Evolutionary conservation across 2,113 vertebrate species (phyloP).

Genomic region (Tor tambroides): DNA sequence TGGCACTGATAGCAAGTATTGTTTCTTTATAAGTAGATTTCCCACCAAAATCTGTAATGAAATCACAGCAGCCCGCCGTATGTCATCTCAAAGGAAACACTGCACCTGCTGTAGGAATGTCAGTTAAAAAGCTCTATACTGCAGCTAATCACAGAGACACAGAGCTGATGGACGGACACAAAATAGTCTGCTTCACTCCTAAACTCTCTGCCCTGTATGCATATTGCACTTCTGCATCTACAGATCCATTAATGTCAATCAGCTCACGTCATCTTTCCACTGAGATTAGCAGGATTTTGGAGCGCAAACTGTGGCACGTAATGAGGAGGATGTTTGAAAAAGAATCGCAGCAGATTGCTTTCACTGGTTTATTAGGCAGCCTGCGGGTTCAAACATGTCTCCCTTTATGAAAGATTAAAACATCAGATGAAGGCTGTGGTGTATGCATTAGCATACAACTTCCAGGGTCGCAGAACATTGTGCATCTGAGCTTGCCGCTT

Average conservation of each 20-base stretch:
- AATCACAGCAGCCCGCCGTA: not conserved
- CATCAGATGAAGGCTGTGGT: not conserved
- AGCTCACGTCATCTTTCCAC: constrained; percentile 13
- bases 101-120: constrained; percentile 14
- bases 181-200: not conserved
- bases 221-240: not conserved
- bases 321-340: constrained; percentile 48
- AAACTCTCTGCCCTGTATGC: not conserved
- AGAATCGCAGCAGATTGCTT: constrained; percentile 41
- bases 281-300: constrained; percentile 31
- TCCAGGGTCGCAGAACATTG: not conserved
- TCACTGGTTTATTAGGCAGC: constrained; percentile 42
- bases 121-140: not conserved
- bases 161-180: constrained; percentile 2
- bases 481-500: not conserved
- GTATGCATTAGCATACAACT: constrained; percentile 6
- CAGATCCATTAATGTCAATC: constrained; percentile 15
- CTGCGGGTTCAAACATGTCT: constrained; percentile 48
- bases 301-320: constrained; percentile 9
- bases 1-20: not conserved
- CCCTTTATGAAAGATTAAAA: constrained; percentile 46
- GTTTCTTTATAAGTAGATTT: not conserved
- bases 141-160: not conserved
- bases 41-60: not conserved
- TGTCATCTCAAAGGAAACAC: not conserved